Evolutionary conservation across 1,140 invertebrate genomes (phyloP).

Genomic region (Carposina sasakii): DNA sequence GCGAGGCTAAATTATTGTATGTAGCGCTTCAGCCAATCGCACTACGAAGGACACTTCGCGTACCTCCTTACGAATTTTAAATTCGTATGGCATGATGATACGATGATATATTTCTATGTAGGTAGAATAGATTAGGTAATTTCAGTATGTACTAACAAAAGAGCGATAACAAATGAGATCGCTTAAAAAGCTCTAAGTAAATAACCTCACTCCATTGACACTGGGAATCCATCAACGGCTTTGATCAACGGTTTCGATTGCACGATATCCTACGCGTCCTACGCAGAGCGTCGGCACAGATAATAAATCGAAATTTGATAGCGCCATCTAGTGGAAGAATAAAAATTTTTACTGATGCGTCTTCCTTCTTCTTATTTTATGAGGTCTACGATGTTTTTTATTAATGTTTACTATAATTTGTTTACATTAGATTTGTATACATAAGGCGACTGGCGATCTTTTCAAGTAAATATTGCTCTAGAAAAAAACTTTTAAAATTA

Average conservation of each 20-base stretch:
- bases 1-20: too few species aligned
- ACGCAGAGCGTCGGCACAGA: conserved; percentile 16
- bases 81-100: too few species aligned
- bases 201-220: conserved; percentile 47
- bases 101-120: too few species aligned
- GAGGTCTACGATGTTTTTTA: too few species aligned
- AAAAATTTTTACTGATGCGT: too few species aligned
- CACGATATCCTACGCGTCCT: conserved; percentile 23
- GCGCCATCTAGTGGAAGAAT: conserved; percentile 22
- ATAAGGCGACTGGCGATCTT: not conserved
- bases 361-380: too few species aligned
- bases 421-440: not conserved
- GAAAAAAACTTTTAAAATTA: not conserved
- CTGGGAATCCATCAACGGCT: conserved; percentile 43
- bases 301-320: conserved; percentile 50
- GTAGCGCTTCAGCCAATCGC: too few species aligned
- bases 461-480: not conserved
- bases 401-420: conserved; percentile 1
- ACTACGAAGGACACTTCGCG: too few species aligned
- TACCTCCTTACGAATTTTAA: too few species aligned
- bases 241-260: conserved; percentile 38
- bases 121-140: too few species aligned
- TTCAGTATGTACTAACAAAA: too few species aligned
- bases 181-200: conserved; percentile 59
- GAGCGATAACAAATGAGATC: too few species aligned